Base-by-base conservation (phyloP, 2,797 vertebrate species). In the Oreochromis grahami region DNA sequence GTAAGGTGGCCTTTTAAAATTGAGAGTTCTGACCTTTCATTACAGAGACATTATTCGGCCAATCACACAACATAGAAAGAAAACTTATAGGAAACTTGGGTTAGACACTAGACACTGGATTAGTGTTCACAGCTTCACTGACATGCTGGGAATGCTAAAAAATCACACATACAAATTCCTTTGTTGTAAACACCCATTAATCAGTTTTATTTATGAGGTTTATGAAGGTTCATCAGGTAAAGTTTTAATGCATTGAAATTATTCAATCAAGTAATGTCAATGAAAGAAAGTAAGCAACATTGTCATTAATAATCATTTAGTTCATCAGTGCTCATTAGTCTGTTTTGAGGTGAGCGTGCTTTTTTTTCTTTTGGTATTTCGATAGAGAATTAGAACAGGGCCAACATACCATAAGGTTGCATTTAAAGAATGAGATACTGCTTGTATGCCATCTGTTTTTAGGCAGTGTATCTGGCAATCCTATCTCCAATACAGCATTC, bases 21-120 rank as follows among this genome's bases (percentile, higher is more conserved):
- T 36, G n/a, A n/a, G 80, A n/a, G 52, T 70, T 80, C 29, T 84
- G 58, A 88, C 58, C 84, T 87, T 85, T 77, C 63, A 74, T 81
- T 55, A 43, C 2, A 5, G 29, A 10, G 26, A n/a, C 24, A 10
- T 79, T 77, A 53, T 74, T 17, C 24, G 17, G 8, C 17, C 36
- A 80, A 74, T 80, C 55, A 65, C 84, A n/a, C 76, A 60, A 1
- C 10, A 41, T 10, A 13, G 51, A 68, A 38, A 63, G 34, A 29
- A 32, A 56, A 63, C 19, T 63, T 63, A 63, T 21, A 38, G 3
- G 19, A 63, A 63, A 63, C 58, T 21, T n/a, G 11, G 32, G 58
- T 36, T 36, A 63, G 19, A 63, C 4, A 6, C 17, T 63, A 63
- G 58, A 58, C 26, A 56, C 5, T n/a, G 17, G 50, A 13, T n/a